Conservation (phyloP, 2,113 vertebrate species). For the Artemisiospiza belli region DNA sequence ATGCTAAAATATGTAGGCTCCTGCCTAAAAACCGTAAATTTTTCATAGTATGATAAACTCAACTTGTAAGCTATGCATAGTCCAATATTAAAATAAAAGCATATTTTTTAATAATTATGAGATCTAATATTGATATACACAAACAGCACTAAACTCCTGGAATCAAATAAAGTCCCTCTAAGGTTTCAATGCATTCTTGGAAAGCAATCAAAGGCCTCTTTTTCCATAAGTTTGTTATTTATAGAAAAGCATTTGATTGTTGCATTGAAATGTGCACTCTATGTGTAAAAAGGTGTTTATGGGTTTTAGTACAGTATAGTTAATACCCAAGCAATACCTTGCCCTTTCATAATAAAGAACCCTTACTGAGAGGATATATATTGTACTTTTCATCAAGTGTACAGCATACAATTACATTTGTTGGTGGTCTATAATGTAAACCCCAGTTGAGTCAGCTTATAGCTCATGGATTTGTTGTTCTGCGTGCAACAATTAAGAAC, state of each 20-base stretch:
- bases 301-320: constrained; percentile 79
- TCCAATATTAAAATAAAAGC: background rate
- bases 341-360: constrained; percentile 70
- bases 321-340: constrained; percentile 76
- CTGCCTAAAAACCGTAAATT: background rate
- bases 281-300: constrained; percentile 81
- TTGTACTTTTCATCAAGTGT: constrained; percentile 58
- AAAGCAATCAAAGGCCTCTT: constrained; percentile 71
- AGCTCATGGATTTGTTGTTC: constrained; percentile 27
- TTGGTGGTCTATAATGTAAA: constrained; percentile 71
- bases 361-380: constrained; percentile 69
- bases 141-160: background rate
- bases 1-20: background rate
- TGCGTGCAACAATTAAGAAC: background rate
- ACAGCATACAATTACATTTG: constrained; percentile 62
- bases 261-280: constrained; percentile 76
- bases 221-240: constrained; percentile 77
- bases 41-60: background rate
- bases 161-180: constrained; percentile 48
- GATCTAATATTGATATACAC: background rate
- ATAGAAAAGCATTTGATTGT: constrained; percentile 77
- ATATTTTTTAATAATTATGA: background rate
- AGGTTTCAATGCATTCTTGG: constrained; percentile 69
- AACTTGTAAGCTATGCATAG: background rate
- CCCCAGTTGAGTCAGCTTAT: background rate